Evolutionary conservation across 2,888 invertebrate genomes (phyloP), one percentile per base, ranked within the genome.

Genomic region (Stegophylla sp.): DNA sequence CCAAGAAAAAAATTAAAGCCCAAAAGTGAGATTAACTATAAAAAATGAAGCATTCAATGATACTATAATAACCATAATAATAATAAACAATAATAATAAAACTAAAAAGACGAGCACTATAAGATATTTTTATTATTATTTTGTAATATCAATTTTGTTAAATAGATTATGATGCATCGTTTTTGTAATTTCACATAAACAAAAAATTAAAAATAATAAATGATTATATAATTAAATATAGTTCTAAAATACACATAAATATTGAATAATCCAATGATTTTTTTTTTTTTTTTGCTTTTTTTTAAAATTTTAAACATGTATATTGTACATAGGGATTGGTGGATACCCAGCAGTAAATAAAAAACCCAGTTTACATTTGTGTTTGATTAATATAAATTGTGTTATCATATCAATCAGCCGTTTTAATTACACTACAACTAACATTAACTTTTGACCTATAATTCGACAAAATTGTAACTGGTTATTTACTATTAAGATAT

Each of bases 391-490:
- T 64, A 75, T 75, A 51, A 63, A 69, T 67, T 77, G 48, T 26
- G 23, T 77, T 77, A 66, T 77, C 77, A 63, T 77, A 77, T 77
- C 77, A 69, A 77, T 77, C 77, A 77, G 77, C 77, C 77, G 77
- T 77, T 69, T 59, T 67, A 77, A 69, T 77, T 77, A 5, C 15
- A 59, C 34, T 77, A 67, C 17, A 75, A 66, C 41, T 76, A 51
- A 53, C 43, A 66, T 66, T 43, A 53, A 66, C 26, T 66, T 51
- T 53, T 75, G 63, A 75, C 48, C 41, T 53, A 66, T 17, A 53
- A 66, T n/a, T 61, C 28, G 9, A 75, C 20, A 66, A 48, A 28
- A 64, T 76, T 23, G 26, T 67, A 23, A 75, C 51, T 75, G 28
- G 28, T 53, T 34, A 34, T 34, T 3, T 5, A 34, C 34, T 34